phyloP scores from a whole-genome alignment of 2,888 invertebrate genomes.

The Aphodius sticticus region DNA sequence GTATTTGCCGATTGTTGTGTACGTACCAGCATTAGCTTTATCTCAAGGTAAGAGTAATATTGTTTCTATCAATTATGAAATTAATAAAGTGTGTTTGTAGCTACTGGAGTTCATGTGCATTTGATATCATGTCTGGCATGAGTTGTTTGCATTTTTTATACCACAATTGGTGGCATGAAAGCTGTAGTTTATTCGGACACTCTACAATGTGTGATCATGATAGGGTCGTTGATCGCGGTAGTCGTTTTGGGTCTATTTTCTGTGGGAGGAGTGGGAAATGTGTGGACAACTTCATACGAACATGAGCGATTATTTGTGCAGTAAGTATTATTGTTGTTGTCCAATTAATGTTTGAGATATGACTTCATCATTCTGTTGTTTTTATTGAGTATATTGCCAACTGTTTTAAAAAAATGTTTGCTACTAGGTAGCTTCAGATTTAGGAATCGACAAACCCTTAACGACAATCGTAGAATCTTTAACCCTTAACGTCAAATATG shows the following conservation, averaged over 20 bases:
- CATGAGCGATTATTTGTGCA: slow-evolving; percentile 66
- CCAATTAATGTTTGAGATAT: background rate
- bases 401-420: too few relatives aligned
- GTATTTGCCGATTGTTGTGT: slow-evolving; percentile 72
- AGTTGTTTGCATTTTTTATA: slow-evolving; percentile 77
- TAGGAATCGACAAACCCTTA: background rate
- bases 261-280: slow-evolving; percentile 65
- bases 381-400: too few relatives aligned
- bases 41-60: slow-evolving; percentile 65
- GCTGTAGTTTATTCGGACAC: slow-evolving; percentile 73
- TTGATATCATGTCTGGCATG: slow-evolving; percentile 73
- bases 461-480: background rate
- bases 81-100: slow-evolving; percentile 59
- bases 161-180: slow-evolving; percentile 73
- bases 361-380: background rate
- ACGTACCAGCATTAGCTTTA: slow-evolving; percentile 74
- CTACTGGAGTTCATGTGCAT: slow-evolving; percentile 72
- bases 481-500: too few relatives aligned
- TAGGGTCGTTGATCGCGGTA: slow-evolving; percentile 65
- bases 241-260: slow-evolving; percentile 65
- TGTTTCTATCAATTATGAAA: slow-evolving; percentile 19
- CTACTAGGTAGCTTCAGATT: background rate
- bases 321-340: slow-evolving; percentile 20
- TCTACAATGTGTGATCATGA: slow-evolving; percentile 66
- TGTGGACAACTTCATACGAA: slow-evolving; percentile 66